Conservation (phyloP, 2,113 vertebrate genomes). For the Nematolebias whitei region DNA sequence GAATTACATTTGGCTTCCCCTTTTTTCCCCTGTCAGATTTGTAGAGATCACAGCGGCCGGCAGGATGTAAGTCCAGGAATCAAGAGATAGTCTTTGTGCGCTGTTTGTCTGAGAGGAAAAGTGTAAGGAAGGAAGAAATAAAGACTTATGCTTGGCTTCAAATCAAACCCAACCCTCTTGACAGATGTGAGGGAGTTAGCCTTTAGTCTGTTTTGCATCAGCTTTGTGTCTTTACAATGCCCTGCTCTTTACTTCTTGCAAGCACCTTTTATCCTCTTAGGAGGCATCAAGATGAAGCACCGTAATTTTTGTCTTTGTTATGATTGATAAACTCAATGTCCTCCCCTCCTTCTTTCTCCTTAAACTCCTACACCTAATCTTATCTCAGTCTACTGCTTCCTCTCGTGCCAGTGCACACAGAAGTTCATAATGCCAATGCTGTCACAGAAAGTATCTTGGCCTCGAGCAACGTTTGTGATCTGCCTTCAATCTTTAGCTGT, state of each 20-base stretch:
- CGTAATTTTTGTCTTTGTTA: slow-evolving; percentile 46
- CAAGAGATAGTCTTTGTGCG: slow-evolving; percentile 53
- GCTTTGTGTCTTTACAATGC: slow-evolving; percentile 35
- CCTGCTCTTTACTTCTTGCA: slow-evolving; percentile 33
- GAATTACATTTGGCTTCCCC: slow-evolving; percentile 64
- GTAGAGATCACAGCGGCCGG: slow-evolving; percentile 43
- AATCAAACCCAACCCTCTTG: slow-evolving; percentile 62
- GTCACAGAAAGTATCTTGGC: slow-evolving; percentile 57
- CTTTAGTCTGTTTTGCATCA: slow-evolving; percentile 43
- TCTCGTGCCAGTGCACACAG: slow-evolving; percentile 28
- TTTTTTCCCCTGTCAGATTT: slow-evolving; percentile 50
- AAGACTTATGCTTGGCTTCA: slow-evolving; percentile 60
- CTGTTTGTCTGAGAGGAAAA: slow-evolving; percentile 55
- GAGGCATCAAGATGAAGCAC: slow-evolving; percentile 39
- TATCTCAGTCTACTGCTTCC: slow-evolving; percentile 25
- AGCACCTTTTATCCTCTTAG: slow-evolving; percentile 17
- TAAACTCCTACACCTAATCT: slow-evolving; percentile 27
- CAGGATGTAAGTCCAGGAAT: slow-evolving; percentile 56
- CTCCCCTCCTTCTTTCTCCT: slow-evolving; percentile 19
- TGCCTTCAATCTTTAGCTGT: slow-evolving; percentile 57
- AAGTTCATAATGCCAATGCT: slow-evolving; percentile 47
- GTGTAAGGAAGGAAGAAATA: slow-evolving; percentile 51
- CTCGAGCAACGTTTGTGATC: slow-evolving; percentile 69
- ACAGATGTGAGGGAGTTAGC: slow-evolving; percentile 57
- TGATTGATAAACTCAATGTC: slow-evolving; percentile 48